A percentile compares a stretch with the other conserved stretches of the same genome.
Conservation (phyloP, 2,888 invertebrate species). For the Hemistola chrysoprasaria region DNA sequence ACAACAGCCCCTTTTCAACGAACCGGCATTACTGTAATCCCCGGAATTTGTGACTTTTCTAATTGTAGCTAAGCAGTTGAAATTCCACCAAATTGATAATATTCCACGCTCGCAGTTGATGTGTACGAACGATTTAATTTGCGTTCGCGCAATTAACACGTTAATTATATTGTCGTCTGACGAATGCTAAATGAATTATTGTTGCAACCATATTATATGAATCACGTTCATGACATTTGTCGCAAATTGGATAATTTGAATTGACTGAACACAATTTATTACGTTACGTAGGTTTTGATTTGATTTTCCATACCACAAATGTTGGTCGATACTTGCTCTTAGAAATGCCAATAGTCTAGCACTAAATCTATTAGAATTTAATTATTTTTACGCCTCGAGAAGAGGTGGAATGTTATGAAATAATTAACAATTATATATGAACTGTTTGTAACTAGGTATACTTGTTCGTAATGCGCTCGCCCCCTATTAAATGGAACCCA, state of each 20-base stretch:
- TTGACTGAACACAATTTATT: slow-evolving; percentile 1
- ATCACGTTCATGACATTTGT: slow-evolving; percentile 9
- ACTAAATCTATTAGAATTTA: no score
- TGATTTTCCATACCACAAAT: no score
- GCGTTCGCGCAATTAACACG: slow-evolving; percentile 37
- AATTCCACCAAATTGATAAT: slow-evolving; percentile 43
- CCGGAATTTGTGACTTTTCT: slow-evolving; percentile 25
- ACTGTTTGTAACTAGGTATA: no score
- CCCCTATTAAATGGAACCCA: no score
- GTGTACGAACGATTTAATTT: slow-evolving; percentile 56
- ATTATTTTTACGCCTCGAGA: no score
- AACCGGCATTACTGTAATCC: not conserved
- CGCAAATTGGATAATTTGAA: slow-evolving; percentile 1
- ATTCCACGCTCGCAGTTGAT: slow-evolving; percentile 47
- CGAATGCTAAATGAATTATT: slow-evolving; percentile 31
- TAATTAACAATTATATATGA: no score
- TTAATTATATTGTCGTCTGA: slow-evolving; percentile 41
- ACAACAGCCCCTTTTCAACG: not conserved
- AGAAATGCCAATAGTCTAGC: no score
- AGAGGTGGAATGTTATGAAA: no score
- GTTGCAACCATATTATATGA: slow-evolving; percentile 21
- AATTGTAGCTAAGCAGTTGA: slow-evolving; percentile 40
- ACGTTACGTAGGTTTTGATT: not conserved
- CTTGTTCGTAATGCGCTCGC: no score
- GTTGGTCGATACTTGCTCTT: no score